A percentile compares a stretch with the other conserved stretches of the same genome.
Conservation (phyloP, 2,797 vertebrate species). For the Hippopotamyrus pictus region DNA sequence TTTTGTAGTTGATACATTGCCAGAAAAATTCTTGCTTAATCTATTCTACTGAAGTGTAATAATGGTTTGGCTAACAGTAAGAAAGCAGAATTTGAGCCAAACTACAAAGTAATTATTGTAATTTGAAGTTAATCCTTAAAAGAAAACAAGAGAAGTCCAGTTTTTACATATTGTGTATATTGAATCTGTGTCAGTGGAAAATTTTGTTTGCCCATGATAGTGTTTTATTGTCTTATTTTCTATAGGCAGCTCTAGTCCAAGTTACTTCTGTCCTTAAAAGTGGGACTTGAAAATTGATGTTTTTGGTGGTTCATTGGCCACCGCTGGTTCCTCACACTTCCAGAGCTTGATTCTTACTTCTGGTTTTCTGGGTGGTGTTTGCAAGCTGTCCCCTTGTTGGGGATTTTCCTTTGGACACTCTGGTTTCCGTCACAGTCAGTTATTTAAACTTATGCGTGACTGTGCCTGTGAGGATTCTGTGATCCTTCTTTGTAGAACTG, state of each 20-base stretch:
- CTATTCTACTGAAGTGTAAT: constrained; percentile 5
- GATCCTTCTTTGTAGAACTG: background rate
- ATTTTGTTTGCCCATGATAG: background rate
- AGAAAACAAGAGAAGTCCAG: background rate
- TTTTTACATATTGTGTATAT: background rate
- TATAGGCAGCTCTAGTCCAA: background rate
- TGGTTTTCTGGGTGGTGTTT: background rate
- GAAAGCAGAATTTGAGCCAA: background rate
- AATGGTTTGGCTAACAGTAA: background rate
- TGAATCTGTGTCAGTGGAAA: background rate
- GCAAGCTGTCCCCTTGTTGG: background rate
- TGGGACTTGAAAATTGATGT: background rate
- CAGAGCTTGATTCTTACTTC: background rate
- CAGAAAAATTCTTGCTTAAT: background rate
- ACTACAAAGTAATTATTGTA: background rate
- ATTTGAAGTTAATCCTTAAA: background rate
- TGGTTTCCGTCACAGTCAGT: background rate
- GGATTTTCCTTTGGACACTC: background rate
- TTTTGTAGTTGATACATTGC: background rate
- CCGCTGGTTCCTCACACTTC: background rate
- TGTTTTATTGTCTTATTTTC: background rate
- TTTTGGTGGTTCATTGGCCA: background rate
- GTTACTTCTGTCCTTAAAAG: background rate
- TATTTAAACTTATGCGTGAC: background rate
- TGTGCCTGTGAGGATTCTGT: background rate